Evolutionary conservation across 2,113 vertebrate genomes (phyloP), one percentile per base, ranked within the genome.

Genomic region (Regulus satrapa): DNA sequence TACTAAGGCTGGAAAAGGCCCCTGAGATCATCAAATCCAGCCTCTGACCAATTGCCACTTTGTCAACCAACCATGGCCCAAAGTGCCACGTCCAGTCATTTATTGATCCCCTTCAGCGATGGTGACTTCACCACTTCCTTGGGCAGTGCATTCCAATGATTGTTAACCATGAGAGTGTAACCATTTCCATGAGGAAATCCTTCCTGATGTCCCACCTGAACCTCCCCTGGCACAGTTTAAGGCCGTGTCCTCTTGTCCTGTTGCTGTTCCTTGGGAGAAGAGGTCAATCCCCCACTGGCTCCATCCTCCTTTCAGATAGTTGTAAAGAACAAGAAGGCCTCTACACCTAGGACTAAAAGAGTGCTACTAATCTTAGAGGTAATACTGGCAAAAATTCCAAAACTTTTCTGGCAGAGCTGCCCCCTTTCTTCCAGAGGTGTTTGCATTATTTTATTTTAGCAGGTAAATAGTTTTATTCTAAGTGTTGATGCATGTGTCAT

Each of bases 211-310:
- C 67, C 38, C 36, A 7, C 26, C 46, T 52, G 46, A 83, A 21
- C 21, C 56, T 61, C 17, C 56, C 17, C 13, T 62, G 38, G 32
- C 67, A 43, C 32, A 52, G 46, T 17, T 20, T 45, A 38, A 32
- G 46, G 46, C 55, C 3, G 1, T 13, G 17, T 52, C 26, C 46
- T 62, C 46, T 52, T 52, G 20, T 45, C 10, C 38, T 69, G 18
- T 28, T 59, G n/a, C n/a, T 86, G 12, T 54, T 61, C 14, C 54
- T 36, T n/a, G 73, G 32, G 54, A 61, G 84, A 45, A 52, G 38
- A 77, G 8, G n/a, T 36, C 0, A 0, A 23, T 15, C 6, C 14
- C 6, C 23, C 45, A 38, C 45, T 1, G 0, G 23, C 46, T 19
- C 21, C 40, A 19, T 23, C 29, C 40, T 61, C 38, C 12, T 69